Evolutionary conservation across 2,113 vertebrate genomes (phyloP), one percentile per base, ranked within the genome.

Genomic region (Myiozetetes cayanensis): DNA sequence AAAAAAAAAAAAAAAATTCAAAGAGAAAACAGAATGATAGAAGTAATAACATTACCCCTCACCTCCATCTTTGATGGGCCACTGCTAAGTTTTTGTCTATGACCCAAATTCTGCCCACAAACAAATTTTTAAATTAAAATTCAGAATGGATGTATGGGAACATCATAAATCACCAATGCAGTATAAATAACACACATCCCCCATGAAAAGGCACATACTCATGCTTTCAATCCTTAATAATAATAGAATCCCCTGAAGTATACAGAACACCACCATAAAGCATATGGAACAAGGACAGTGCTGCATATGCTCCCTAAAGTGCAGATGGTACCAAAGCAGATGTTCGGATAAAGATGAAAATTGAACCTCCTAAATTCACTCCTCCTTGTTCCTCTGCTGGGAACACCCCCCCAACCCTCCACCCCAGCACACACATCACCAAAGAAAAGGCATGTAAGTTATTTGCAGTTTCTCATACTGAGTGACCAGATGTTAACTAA

Each of bases 311-410:
- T 74, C 72, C 41, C 47, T 47, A 37, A 90, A 72, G 27, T 71
- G 71, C 89, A 91, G 53, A 90, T 43, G 35, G 30, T 61, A 62
- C 23, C 56, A 35, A 87, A 63, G 39, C 41, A 93, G 65, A 72
- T 87, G 81, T 79, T 78, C 59, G 83, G 81, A 94, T 90, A 68
- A 93, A 72, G 55, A 90, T 37, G 44, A 92, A 94, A 92, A 81
- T 49, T 78, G 75, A 93, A 59, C 47, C 47, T 84, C 63, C 47
- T 31, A 70, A 83, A 78, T 61, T 88, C 67, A 46, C 53, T 76
- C 65, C 41, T 63, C 62, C 66, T 85, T 39, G 17, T 43, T 77
- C 46, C 28, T 79, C n/a, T 84, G 61, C n/a, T 87, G 67, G 44
- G 31, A 90, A 52, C 18, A 3, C 47, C 11, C 47, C 47, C 21